Base-by-base conservation (phyloP, 2,797 vertebrate species). In the Acomys russatus region DNA sequence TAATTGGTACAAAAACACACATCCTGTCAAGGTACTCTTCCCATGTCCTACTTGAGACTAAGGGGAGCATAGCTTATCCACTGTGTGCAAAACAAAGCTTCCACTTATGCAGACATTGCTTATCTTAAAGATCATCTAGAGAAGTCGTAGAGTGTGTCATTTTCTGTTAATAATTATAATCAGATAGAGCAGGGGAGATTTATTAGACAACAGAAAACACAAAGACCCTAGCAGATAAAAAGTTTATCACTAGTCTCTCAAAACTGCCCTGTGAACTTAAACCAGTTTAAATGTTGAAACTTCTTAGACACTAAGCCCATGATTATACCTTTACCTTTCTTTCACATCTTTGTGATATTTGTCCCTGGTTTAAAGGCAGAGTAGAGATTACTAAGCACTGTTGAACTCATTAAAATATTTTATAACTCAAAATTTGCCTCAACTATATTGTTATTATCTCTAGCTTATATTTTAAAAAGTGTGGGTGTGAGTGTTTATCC, bases 381-480 rank as follows among this genome's bases (percentile, higher is more conserved):
- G 9, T 20, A 33, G n/a, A 71, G n/a, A 63, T 73, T 33, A 68
- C 33, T 51, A 89, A 10, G 5, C 10, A 23, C 14, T 64, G 23
- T 5, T 61, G 90, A 66, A 1, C 35, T 90, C 12, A 93, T 35
- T 83, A 71, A 83, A 88, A 88, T 79, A 83, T 87, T 64, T 83
- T 78, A 25, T 64, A 85, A 10, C 23, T 80, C 83, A 91, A 95
- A 77, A 82, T 5, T 51, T 33, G 30, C 54, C 14, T 84, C 10
- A 94, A 66, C 2, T 92, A 59, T 49, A 84, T 66, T 51, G 80
- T 73, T 56, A 44, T 6, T 54, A 88, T 61, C 28, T 66, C 9
- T 17, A 71, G 61, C 22, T 92, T 86, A 92, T 9, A 93, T 33
- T 85, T 70, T 14, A 9, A 68, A 70, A 70, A 5, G 3, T 33